Evolutionary conservation across 2,888 invertebrate species (phyloP), one percentile per base, ranked within the genome.

Genomic region (Serripes groenlandicus): DNA sequence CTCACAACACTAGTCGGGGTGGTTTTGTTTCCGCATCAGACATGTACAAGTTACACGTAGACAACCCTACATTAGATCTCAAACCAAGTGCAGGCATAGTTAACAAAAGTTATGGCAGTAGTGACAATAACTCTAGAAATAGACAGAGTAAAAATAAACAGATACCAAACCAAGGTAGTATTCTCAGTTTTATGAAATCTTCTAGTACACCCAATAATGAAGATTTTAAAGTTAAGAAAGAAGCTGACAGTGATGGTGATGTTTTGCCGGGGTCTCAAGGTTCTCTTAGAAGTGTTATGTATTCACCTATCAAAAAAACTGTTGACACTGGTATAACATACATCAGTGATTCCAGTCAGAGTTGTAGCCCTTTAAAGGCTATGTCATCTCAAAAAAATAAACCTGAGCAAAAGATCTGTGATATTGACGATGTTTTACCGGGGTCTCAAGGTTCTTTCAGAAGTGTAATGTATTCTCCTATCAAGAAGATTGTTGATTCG

Each of bases 241-340:
- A 68, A 15, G 18, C n/a, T 70, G n/a, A 52, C 9, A 5, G 32
- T 42, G 15, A n/a, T n/a, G n/a, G 26, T 26, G 32, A 62, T 37
- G 23, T 52, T 15, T 30, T 49, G 21, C 32, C 37, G 49, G 68
- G 32, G 26, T 66, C 3, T 11, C 52, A 68, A 62, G 32, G 49
- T 32, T 58, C 77, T 68, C 28, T 11, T 4, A 34, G 78, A 15
- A 52, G 80, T 72, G 62, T 83, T 21, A 88, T 89, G 89, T 91
- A 81, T 78, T 90, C 90, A 4, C 90, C 90, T 23, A 83, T 90
- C 15, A 90, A 90, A 74, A 83, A 84, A 42, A 11, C 89, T 11
- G 77, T 34, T 34, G 74, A 82, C 5, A 85, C 83, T 34, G 73
- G 30, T 18, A 60, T 49, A 75, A 87, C 89, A 30, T 91, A 89